phyloP scores from a whole-genome alignment of 1,140 invertebrate species.

The Euwallacea fornicatus region DNA sequence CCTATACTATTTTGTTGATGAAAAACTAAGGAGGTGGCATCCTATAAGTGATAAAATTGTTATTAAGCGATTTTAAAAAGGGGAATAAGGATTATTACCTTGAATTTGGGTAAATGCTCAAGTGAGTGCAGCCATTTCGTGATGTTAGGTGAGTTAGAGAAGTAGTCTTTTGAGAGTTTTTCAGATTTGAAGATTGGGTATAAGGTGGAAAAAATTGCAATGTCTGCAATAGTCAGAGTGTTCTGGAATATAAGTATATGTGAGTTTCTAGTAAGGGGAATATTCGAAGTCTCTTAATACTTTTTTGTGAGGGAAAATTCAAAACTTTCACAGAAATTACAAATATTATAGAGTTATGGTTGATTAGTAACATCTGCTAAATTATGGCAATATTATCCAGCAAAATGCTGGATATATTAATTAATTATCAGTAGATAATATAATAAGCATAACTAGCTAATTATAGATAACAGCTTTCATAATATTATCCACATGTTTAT shows the following conservation, averaged over 20 bases:
- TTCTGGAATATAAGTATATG: slow-evolving; percentile 51
- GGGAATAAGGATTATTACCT: slow-evolving; percentile 20
- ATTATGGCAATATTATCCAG: too few species aligned
- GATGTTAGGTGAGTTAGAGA: slow-evolving; percentile 20
- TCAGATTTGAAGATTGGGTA: slow-evolving; percentile 60
- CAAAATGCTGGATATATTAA: too few species aligned
- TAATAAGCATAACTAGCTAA: too few species aligned
- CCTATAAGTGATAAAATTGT: slow-evolving; percentile 40
- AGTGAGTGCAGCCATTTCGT: slow-evolving; percentile 59
- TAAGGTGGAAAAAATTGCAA: slow-evolving; percentile 66
- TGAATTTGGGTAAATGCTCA: slow-evolving; percentile 47
- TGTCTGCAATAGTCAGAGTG: slow-evolving; percentile 62
- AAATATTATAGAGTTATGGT: too few species aligned
- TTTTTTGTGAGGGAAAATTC: too few species aligned
- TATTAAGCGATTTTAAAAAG: background rate
- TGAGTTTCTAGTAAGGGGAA: slow-evolving; percentile 10
- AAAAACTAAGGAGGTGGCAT: slow-evolving; percentile 50
- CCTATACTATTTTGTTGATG: slow-evolving; percentile 50
- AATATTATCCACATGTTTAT: too few species aligned
- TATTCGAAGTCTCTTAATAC: too few species aligned
- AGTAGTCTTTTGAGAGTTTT: slow-evolving; percentile 45
- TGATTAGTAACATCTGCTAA: too few species aligned
- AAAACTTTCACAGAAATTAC: too few species aligned
- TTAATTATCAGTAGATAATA: too few species aligned
- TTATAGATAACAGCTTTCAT: too few species aligned